A percentile compares a stretch with the other conserved stretches of the same genome.
phyloP scores from a whole-genome alignment of 2,797 vertebrate species.

The Rhyacichthys aspro region DNA sequence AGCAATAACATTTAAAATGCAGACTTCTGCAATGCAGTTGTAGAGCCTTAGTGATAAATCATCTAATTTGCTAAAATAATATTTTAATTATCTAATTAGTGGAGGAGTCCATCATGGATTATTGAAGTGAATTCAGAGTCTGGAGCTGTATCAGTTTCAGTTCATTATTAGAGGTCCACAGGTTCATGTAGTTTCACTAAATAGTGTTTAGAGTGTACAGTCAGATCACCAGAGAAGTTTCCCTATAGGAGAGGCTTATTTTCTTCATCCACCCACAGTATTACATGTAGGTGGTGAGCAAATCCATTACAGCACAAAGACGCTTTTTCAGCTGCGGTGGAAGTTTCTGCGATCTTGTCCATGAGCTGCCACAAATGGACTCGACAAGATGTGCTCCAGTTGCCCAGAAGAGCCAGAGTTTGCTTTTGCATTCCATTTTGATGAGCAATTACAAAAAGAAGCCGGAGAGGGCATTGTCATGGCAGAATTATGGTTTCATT shows the following conservation, averaged over 20 bases:
- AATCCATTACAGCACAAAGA: constrained; percentile 22
- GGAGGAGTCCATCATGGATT: too few relatives aligned
- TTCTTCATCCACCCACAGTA: constrained; percentile 33
- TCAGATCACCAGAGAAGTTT: constrained; percentile 36
- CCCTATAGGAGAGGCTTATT: constrained; percentile 25
- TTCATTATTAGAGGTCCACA: too few relatives aligned
- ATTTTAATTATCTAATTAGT: too few relatives aligned
- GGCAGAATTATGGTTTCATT: constrained; percentile 57
- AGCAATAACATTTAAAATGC: too few relatives aligned
- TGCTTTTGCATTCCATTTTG: constrained; percentile 40
- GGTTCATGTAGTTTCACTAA: too few relatives aligned
- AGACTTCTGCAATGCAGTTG: too few relatives aligned
- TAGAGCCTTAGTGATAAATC: too few relatives aligned
- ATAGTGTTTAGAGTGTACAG: constrained; percentile 4
- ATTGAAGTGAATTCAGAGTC: too few relatives aligned
- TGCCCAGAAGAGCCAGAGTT: constrained; percentile 22
- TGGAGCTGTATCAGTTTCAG: neutral
- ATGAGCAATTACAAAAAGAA: constrained; percentile 38
- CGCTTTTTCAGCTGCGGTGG: constrained; percentile 11
- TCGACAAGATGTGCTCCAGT: constrained; percentile 34
- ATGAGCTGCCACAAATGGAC: constrained; percentile 2
- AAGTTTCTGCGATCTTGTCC: constrained; percentile 12
- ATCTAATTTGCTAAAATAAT: too few relatives aligned
- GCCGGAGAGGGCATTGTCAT: constrained; percentile 38
- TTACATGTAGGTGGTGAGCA: constrained; percentile 38